Base-by-base conservation (phyloP, 1,140 invertebrate genomes). In the Apis dorsata region DNA sequence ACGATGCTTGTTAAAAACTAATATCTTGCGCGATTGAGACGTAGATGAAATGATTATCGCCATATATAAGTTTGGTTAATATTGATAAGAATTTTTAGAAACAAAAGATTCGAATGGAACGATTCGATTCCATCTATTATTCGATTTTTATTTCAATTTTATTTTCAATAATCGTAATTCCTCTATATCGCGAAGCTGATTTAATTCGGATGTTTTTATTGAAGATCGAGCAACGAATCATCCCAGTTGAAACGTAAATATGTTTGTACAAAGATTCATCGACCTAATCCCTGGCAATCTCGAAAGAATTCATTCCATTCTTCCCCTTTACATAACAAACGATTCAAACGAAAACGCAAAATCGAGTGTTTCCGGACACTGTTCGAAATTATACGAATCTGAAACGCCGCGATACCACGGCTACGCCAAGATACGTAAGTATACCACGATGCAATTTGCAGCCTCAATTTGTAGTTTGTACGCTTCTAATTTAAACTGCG, bases 401-500 rank as follows among this genome's bases (percentile, higher is more conserved):
- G 78, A 65, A 78, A 34, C 74, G 28, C 53, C 79, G 69, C 79
- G 77, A 34, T 74, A n/a, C 53, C 79, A 71, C 79, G 77, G 78
- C 72, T 15, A n/a, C 9, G 34, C 28, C 63, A 4, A 21, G 65
- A 68, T 44, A 62, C 75, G 68, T 86, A 87, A 86, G 81, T 86
- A 88, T 84, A 88, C 90, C 88, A 85, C 88, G 87, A 90, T 85
- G 91, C 89, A 93, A 93, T 93, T 92, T 93, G 82, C 90, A 79
- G 85, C 80, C 84, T 91, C 91, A 91, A 92, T 92, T 91, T 91
- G 90, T 71, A 90, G 81, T 89, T 89, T 91, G 87, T 90, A 89
- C 87, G 88, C 89, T 92, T 92, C 91, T 91, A 92, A 92, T 93
- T 93, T 91, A 89, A 92, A 91, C 91, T 92, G 91, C 84, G 91